Conservation (phyloP, 2,113 vertebrate genomes). For the Nibea albiflora region DNA sequence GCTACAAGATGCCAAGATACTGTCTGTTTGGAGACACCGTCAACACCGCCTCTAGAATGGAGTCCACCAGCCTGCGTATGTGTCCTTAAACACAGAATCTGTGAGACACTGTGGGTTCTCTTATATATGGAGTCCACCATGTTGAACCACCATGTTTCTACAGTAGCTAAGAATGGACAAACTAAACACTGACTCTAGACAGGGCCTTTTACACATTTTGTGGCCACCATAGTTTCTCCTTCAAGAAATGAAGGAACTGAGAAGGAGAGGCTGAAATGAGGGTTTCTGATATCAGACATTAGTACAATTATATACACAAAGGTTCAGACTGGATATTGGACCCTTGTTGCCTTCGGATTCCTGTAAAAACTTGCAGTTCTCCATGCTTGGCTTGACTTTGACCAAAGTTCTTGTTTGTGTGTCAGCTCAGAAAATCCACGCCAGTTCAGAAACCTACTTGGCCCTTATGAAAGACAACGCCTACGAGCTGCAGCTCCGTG, state of each 20-base stretch:
- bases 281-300: too few relatives aligned
- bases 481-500: slow-evolving; percentile 89
- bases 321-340: too few relatives aligned
- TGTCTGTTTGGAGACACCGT: slow-evolving; percentile 88
- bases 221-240: too few relatives aligned
- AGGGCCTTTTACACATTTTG: too few relatives aligned
- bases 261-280: too few relatives aligned
- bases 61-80: slow-evolving; percentile 82
- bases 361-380: background rate
- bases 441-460: slow-evolving; percentile 88
- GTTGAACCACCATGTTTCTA: too few relatives aligned
- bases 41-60: slow-evolving; percentile 86
- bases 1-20: slow-evolving; percentile 87
- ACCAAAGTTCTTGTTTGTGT: background rate
- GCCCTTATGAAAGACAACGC: slow-evolving; percentile 87
- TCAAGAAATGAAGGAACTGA: too few relatives aligned
- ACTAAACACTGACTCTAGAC: too few relatives aligned
- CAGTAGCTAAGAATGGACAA: too few relatives aligned
- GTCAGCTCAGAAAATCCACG: slow-evolving; percentile 90
- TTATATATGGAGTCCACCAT: too few relatives aligned
- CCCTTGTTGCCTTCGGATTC: background rate
- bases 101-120: too few relatives aligned
- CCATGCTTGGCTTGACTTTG: background rate
- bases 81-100: background rate
- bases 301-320: too few relatives aligned